Conservation (phyloP, 2,888 invertebrate species). For the Cataglyphis cursor region DNA sequence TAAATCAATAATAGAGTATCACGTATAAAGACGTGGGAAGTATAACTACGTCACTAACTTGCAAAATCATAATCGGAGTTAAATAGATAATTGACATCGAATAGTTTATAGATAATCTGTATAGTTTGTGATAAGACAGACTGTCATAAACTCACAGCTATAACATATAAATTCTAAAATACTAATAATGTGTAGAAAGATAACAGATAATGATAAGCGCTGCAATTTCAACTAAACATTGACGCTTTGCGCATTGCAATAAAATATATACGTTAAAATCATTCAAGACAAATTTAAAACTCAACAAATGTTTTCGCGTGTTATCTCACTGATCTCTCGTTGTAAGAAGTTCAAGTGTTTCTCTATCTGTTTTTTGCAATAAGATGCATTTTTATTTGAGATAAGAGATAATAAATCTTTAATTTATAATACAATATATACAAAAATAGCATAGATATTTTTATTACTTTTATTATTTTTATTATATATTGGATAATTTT, state of each 20-base stretch:
- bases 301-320: conserved; percentile 26
- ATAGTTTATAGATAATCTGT: not conserved
- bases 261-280: not conserved
- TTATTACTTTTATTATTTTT: not conserved
- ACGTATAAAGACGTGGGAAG: not conserved
- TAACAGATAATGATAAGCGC: not conserved
- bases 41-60: not conserved
- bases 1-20: not conserved
- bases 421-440: not conserved
- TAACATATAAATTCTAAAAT: not conserved
- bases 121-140: not conserved
- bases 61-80: not conserved
- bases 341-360: not conserved
- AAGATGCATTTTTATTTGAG: not conserved
- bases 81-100: not conserved
- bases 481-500: not conserved
- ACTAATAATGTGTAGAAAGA: not conserved
- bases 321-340: not conserved
- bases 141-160: not conserved
- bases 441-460: not conserved
- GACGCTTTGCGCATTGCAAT: not conserved
- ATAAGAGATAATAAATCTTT: not conserved
- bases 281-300: conserved; percentile 11
- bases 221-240: not conserved
- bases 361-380: not conserved